phyloP scores from a whole-genome alignment of 2,888 invertebrate genomes.

The Nemoura dubitans region DNA sequence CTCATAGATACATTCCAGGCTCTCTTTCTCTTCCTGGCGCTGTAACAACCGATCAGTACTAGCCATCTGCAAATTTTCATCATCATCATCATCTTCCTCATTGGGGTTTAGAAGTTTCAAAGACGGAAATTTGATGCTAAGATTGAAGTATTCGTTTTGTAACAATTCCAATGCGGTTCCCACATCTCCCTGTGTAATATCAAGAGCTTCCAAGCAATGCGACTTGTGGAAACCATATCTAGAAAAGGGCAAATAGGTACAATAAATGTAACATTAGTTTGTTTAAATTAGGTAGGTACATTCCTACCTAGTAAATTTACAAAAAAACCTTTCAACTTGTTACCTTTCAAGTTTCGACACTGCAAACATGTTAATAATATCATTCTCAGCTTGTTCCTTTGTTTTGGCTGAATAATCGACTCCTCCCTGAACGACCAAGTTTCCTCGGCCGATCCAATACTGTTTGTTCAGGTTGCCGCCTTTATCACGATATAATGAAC shows the following conservation, averaged over 20 bases:
- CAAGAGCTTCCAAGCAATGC: slow-evolving; percentile 79
- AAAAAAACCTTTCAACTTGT: slow-evolving; percentile 41
- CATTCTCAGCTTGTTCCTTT: slow-evolving; percentile 67
- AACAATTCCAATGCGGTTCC: slow-evolving; percentile 76
- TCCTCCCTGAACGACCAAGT: slow-evolving; percentile 76
- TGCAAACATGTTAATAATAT: slow-evolving; percentile 75
- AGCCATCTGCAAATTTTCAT: slow-evolving; percentile 55
- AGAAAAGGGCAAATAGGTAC: no score
- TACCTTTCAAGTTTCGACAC: slow-evolving; percentile 77
- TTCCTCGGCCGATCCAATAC: slow-evolving; percentile 81
- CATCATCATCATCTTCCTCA: slow-evolving; percentile 59
- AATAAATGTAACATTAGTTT: no score
- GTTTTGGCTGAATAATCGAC: slow-evolving; percentile 73
- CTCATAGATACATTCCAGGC: slow-evolving; percentile 81
- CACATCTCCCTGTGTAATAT: slow-evolving; percentile 72
- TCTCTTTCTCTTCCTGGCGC: slow-evolving; percentile 76
- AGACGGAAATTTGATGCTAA: slow-evolving; percentile 49
- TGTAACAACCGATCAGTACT: slow-evolving; percentile 62
- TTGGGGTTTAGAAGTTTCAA: slow-evolving; percentile 58
- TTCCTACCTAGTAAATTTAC: not conserved
- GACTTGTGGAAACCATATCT: slow-evolving; percentile 78
- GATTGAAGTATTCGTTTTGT: slow-evolving; percentile 73
- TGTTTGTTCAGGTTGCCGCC: slow-evolving; percentile 73
- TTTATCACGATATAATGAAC: slow-evolving; percentile 68
- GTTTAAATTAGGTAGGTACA: no score